These are phyloP conservation scores for Phortica okadai DNA, from an alignment of 2,888 invertebrate species.

Conservation along the genomic window DNA sequence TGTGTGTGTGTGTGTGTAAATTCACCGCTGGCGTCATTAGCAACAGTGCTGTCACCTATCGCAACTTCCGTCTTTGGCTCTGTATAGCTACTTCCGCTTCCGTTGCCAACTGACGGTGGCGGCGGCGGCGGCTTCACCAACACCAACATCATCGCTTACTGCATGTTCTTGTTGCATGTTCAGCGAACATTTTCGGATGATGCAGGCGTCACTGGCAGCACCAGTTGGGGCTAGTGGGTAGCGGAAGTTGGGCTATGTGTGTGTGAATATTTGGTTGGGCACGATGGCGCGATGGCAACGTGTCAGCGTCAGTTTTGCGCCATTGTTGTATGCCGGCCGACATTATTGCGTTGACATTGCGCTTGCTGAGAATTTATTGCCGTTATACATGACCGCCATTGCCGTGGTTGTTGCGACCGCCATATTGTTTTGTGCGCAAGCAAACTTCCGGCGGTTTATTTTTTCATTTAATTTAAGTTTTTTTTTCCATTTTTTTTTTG, in stretches of 20 bases:
- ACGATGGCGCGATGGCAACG: background rate
- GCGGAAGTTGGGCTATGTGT: background rate
- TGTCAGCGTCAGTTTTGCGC: background rate
- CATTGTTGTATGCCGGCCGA: slow-evolving; percentile 21
- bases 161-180: slow-evolving; percentile 26
- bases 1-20: too few species aligned
- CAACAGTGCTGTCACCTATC: slow-evolving; percentile 29
- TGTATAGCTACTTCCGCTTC: slow-evolving; percentile 27
- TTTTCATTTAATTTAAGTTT: background rate
- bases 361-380: slow-evolving; percentile 30
- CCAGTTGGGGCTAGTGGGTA: background rate
- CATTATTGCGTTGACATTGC: slow-evolving; percentile 29
- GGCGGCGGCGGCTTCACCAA: background rate
- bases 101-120: background rate
- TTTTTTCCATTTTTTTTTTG: background rate
- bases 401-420: background rate
- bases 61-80: slow-evolving; percentile 23
- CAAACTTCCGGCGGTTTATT: slow-evolving; percentile 8
- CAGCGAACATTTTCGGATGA: slow-evolving; percentile 22
- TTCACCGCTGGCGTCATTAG: slow-evolving; percentile 13
- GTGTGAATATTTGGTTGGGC: background rate
- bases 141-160: background rate
- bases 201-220: background rate
- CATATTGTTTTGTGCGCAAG: slow-evolving; percentile 28
- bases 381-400: slow-evolving; percentile 29